These are phyloP conservation scores for Thyatira batis DNA, from an alignment of 2,888 invertebrate species.

Conservation along the genomic window DNA sequence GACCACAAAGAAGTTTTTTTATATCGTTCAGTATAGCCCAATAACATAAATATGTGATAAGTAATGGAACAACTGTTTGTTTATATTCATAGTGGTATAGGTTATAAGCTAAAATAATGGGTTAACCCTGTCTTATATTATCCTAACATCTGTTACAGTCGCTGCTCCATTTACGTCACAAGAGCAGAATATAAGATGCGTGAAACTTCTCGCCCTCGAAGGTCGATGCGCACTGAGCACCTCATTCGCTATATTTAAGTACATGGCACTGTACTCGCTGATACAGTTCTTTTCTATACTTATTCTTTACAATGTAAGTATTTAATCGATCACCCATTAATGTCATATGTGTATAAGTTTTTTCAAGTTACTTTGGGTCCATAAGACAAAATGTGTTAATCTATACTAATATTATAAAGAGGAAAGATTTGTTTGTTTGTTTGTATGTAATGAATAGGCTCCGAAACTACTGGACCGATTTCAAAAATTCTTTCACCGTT, in stretches of 20 bases:
- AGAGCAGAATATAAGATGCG: conserved; percentile 90
- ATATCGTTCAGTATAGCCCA: too few relatives aligned
- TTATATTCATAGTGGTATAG: not conserved
- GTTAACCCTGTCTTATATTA: conserved; percentile 30
- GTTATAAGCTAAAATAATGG: not conserved
- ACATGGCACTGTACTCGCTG: conserved; percentile 94
- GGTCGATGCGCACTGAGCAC: conserved; percentile 94
- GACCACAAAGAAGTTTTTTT: too few relatives aligned
- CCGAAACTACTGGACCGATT: too few relatives aligned
- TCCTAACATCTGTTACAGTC: conserved; percentile 72
- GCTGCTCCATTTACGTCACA: conserved; percentile 95
- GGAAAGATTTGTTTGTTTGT: too few relatives aligned
- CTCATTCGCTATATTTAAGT: conserved; percentile 95
- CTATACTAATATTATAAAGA: too few relatives aligned
- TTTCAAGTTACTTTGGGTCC: too few relatives aligned
- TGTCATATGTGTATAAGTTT: too few relatives aligned
- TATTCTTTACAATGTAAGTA: conserved; percentile 87
- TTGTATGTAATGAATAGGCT: too few relatives aligned
- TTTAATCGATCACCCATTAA: not conserved
- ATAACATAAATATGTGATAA: too few relatives aligned
- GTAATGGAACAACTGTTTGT: too few relatives aligned
- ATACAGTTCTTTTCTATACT: conserved; percentile 94
- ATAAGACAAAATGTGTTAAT: too few relatives aligned
- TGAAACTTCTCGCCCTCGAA: conserved; percentile 90
- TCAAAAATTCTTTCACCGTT: too few relatives aligned